These are phyloP conservation scores for Alfaro cultratus DNA, from an alignment of 2,797 vertebrate genomes.

Conservation along the genomic window DNA sequence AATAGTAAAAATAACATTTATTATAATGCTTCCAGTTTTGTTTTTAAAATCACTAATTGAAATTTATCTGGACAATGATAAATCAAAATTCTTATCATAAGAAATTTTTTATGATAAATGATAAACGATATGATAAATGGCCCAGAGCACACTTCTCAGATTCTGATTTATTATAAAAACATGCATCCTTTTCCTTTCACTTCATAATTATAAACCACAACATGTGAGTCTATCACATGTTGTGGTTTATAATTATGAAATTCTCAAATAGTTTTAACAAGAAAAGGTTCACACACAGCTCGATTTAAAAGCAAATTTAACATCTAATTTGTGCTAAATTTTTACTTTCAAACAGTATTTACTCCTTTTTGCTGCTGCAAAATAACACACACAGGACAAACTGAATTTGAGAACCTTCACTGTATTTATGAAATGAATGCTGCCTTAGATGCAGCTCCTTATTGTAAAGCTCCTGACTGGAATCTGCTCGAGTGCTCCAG, in stretches of 20 bases:
- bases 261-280: background rate
- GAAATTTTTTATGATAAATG: too few species aligned
- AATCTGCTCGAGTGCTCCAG: constrained; percentile 30
- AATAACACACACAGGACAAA: background rate
- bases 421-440: background rate
- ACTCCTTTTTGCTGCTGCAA: background rate
- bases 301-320: background rate
- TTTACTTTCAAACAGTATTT: background rate
- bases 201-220: background rate
- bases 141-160: too few species aligned
- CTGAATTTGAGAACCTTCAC: background rate
- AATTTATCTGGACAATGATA: too few species aligned
- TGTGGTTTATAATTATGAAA: too few species aligned
- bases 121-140: too few species aligned
- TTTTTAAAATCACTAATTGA: too few species aligned
- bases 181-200: background rate
- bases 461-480: constrained; percentile 36
- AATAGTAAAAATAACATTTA: too few species aligned
- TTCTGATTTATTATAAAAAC: too few species aligned
- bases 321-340: background rate
- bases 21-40: too few species aligned
- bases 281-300: background rate
- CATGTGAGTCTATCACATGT: background rate
- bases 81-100: too few species aligned
- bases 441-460: background rate